Base-by-base conservation (phyloP, 2,113 vertebrate species). In the Alethe castanea region DNA sequence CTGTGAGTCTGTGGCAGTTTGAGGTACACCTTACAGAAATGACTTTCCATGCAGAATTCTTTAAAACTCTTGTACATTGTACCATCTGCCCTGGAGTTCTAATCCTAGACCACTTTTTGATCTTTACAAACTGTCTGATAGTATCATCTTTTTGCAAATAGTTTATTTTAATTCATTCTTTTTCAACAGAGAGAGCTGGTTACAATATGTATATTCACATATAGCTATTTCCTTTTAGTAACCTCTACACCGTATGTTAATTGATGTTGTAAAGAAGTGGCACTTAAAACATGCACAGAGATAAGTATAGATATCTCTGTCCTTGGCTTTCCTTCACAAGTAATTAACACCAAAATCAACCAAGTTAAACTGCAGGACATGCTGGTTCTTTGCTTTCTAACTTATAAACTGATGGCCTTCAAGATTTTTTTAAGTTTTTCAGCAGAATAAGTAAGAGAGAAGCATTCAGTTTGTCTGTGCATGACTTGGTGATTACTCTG, bases 401-500 rank as follows among this genome's bases (percentile, higher is more conserved):
- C 5, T 54, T 71, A 38, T 2, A 61, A 60, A 54, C 22, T 53
- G 31, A 66, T 42, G 18, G 7, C 4, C 12, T 81, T 80, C 42
- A 61, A 59, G n/a, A 22, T 20, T 73, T 47, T 65, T 69, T 1
- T 24, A 76, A 45, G 22, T 78, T 89, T 87, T 23, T 70, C 33
- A 77, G 33, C 24, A 84, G 52, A 80, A 56, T 47, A 86, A 80
- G 8, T 6, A 48, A 83, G 14, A 3, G 4, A 61, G 14, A 69
- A 60, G 5, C 19, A 48, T 33, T 81, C 65, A 16, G 17, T 60
- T 81, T n/a, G 18, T 81, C 23, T 9, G 28, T 70, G 19, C 8
- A 26, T 59, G 59, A 35, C 14, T 71, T 1, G 0, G 1, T 18
- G 10, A 48, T 61, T 84, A 11, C 12, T 71, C 8, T 3, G 1